phyloP scores from a whole-genome alignment of 2,113 vertebrate genomes.

The Ivindomyrus marchei region DNA sequence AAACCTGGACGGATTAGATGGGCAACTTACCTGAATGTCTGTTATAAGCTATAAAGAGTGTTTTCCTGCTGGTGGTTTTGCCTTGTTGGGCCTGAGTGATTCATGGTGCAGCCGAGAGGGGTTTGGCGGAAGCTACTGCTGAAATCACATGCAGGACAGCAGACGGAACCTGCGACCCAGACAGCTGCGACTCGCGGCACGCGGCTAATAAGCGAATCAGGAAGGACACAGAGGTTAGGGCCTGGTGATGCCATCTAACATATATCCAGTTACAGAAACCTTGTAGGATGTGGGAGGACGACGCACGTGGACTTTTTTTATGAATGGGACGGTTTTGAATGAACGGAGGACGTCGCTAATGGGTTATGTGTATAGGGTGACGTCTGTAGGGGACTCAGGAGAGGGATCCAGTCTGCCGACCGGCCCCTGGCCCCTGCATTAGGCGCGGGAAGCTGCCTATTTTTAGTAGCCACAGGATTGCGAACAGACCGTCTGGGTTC shows the following conservation, averaged over 20 bases:
- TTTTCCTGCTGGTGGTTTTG: not conserved
- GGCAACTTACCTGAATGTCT: not conserved
- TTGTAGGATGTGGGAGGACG: conserved; percentile 40
- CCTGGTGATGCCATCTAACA: not conserved
- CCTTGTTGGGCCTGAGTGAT: not conserved
- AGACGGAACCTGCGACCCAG: not conserved
- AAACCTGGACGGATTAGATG: not conserved
- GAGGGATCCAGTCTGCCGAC: conserved; percentile 57
- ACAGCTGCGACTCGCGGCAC: not conserved
- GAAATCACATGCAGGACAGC: not conserved
- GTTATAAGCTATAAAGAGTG: not conserved
- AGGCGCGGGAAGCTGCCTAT: conserved; percentile 54
- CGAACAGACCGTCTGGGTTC: conserved; percentile 61
- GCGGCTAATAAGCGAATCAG: not conserved
- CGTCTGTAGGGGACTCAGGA: conserved; percentile 47
- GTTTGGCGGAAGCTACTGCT: not conserved
- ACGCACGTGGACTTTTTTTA: conserved; percentile 51
- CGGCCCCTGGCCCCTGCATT: conserved; percentile 64
- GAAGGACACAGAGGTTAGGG: conserved; percentile 4
- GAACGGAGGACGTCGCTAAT: conserved; percentile 49
- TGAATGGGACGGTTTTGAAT: conserved; percentile 55
- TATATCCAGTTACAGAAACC: conserved; percentile 26
- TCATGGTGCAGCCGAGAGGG: not conserved
- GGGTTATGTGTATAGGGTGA: conserved; percentile 59
- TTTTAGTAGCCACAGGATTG: conserved; percentile 63